Conservation (phyloP, 1,140 invertebrate species). For the Formica exsecta region DNA sequence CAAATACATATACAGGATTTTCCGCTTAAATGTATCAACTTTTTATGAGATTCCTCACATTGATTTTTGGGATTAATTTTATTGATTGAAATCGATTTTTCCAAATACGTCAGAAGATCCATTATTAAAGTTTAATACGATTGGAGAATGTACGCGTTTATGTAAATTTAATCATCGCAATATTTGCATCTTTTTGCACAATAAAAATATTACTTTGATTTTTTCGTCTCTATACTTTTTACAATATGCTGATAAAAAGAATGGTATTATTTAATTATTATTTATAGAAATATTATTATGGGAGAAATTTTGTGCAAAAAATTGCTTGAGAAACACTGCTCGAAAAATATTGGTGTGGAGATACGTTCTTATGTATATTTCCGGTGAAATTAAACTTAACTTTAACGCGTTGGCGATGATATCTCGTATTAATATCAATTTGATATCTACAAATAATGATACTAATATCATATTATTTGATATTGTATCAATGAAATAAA, state of each 20-base stretch:
- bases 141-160: neutral
- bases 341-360: neutral
- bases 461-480: neutral
- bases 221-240: neutral
- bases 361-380: neutral
- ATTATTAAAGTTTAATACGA: neutral
- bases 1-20: neutral
- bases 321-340: neutral
- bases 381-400: neutral
- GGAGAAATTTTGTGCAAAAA: neutral
- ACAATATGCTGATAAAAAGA: too few species aligned
- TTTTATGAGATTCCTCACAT: neutral
- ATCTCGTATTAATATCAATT: neutral
- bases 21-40: neutral
- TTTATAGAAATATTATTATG: neutral
- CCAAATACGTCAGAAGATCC: neutral
- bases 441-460: conserved; percentile 8
- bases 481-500: neutral
- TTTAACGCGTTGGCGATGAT: neutral
- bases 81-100: neutral
- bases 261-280: neutral
- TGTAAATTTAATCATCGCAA: neutral
- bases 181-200: neutral
- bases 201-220: neutral
- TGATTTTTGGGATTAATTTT: neutral